Percentiles rank a stretch among this genome's conserved stretches.
These are phyloP conservation scores for Pelosia muscerda DNA, from an alignment of 2,888 invertebrate species.

Conservation along the genomic window DNA sequence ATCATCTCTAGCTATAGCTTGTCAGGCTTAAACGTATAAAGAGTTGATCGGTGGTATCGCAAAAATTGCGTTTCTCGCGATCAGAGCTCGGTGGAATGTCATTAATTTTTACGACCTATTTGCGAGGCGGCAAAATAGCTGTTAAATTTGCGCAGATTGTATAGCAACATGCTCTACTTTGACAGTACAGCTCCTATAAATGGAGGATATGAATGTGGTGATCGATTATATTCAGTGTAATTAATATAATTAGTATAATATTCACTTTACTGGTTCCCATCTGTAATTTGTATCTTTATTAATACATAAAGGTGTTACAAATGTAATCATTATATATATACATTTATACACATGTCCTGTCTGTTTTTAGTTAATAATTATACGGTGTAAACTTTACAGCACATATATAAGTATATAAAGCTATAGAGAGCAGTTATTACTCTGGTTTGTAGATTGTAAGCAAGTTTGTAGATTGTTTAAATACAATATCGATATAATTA, in stretches of 20 bases:
- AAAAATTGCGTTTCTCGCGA: conserved; percentile 75
- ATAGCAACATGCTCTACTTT: conserved; percentile 48
- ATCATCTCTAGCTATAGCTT: conserved; percentile 40
- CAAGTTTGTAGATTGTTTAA: no score
- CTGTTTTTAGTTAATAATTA: background rate
- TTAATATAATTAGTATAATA: background rate
- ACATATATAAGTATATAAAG: no score
- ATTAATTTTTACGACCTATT: conserved; percentile 81
- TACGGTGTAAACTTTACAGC: no score
- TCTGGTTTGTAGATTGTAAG: no score
- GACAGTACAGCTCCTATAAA: conserved; percentile 17
- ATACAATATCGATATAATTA: no score
- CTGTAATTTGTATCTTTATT: background rate
- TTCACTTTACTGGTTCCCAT: background rate
- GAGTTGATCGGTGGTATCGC: conserved; percentile 69
- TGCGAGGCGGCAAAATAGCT: conserved; percentile 60
- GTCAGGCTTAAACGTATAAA: conserved; percentile 62
- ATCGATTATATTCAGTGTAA: background rate
- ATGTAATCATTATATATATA: no score
- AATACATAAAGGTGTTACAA: background rate
- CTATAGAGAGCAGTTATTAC: no score
- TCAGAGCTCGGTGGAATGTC: conserved; percentile 66
- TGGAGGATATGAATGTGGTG: background rate
- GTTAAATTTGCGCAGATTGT: conserved; percentile 43
- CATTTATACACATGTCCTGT: no score